Base-by-base conservation (phyloP, 1,140 invertebrate genomes). In the Melitaea cinxia region DNA sequence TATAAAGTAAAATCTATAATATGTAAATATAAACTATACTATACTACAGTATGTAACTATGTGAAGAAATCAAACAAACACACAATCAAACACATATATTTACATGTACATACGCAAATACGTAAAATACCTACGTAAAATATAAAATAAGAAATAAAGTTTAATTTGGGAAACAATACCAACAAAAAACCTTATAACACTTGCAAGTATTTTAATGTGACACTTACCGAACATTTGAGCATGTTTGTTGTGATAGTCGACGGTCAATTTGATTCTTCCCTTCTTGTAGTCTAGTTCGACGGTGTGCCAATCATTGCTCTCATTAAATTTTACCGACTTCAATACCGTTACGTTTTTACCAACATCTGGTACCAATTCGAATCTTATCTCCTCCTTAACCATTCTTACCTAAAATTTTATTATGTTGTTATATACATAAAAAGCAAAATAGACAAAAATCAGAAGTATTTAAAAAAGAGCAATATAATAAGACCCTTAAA, bases 371-470 rank as follows among this genome's bases (percentile, higher is more conserved):
- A 95, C 93, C 21, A 97, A 84, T 85, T 96, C 95, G 79, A 97
- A 97, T 73, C 95, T 92, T 33, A 97, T 94, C 87, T 96, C 95
- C 77, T 96, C 95, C 79, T 96, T 96, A 0, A 95, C 94, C 71
- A 95, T 92, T 42, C 95, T 93, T 24, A 96, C 91, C 95, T 96
- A 59, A 55, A 24, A 52, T 3, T 9, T 55, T 15, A 17, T 6
- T 33, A 33, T 1, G 6, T 33, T 30, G 9, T 26, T 30, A 17
- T 30, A 30, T 30, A 30, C 15, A 23, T 23, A 15, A 47, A 35
- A 39, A 39, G n/a, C 6, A 39, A 39, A 33, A 33, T 28, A 7
- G 3, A 28, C 3, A 4, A 28, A 28, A 28, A 4, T 28, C 3
- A 3, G 7, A 28, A 28, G 7, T 28, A 28, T 28, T 28, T 4